A percentile compares a stretch with the other conserved stretches of the same genome.
phyloP scores from a whole-genome alignment of 2,888 invertebrate species.

The Ectemnius lituratus region DNA sequence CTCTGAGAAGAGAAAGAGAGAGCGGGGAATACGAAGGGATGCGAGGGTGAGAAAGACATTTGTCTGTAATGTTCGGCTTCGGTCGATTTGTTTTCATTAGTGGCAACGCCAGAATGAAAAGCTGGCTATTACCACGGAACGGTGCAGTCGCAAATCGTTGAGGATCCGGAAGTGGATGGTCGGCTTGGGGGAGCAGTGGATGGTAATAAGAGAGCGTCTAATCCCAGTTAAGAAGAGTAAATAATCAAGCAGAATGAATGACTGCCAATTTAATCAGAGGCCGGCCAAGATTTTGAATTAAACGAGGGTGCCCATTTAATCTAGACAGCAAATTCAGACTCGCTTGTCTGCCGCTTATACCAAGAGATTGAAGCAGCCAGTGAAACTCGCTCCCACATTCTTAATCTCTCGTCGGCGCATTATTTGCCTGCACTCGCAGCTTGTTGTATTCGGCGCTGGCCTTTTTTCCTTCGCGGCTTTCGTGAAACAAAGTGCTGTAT shows the following conservation, averaged over 20 bases:
- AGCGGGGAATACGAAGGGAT: too few species aligned
- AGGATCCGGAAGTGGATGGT: not conserved
- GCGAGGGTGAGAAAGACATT: too few species aligned
- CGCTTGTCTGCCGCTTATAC: conserved; percentile 42
- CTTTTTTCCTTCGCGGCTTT: conserved; percentile 21
- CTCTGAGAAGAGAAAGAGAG: too few species aligned
- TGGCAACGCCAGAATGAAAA: conserved; percentile 14
- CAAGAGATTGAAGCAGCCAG: not conserved
- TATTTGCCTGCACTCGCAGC: conserved; percentile 22
- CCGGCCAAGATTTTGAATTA: conserved; percentile 57
- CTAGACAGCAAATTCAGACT: conserved; percentile 51
- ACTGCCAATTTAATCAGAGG: conserved; percentile 61
- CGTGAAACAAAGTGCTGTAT: conserved; percentile 23
- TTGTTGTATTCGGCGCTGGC: conserved; percentile 11
- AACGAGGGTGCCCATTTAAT: conserved; percentile 51
- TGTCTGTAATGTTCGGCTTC: too few species aligned
- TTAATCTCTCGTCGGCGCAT: conserved; percentile 37
- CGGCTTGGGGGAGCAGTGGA: not conserved
- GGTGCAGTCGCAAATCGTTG: conserved; percentile 18
- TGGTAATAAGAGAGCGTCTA: conserved; percentile 59
- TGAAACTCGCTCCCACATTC: conserved; percentile 38
- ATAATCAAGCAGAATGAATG: conserved; percentile 61
- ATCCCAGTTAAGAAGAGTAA: conserved; percentile 63
- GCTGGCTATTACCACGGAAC: conserved; percentile 17
- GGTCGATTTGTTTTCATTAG: conserved; percentile 33